Evolutionary conservation across 2,888 invertebrate species (phyloP).

Genomic region (Ectobius pallidus): DNA sequence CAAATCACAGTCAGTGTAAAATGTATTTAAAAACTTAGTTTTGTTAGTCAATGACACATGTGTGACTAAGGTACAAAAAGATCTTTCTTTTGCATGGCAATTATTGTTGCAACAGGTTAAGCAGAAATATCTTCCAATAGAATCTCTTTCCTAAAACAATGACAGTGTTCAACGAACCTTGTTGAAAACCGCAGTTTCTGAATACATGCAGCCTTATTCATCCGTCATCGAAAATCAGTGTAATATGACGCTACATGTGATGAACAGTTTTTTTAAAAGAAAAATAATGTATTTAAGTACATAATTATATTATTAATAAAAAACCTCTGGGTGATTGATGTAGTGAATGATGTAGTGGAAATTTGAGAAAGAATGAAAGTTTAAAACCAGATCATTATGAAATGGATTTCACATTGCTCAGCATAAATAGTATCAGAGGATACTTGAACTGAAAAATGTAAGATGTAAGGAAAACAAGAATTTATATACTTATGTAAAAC

Average conservation of each 20-base stretch:
- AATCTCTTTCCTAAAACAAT: constrained; percentile 3
- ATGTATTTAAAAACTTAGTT: too few species aligned
- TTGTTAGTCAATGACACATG: too few species aligned
- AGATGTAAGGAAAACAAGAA: not conserved
- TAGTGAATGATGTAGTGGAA: constrained; percentile 7
- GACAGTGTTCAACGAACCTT: not conserved
- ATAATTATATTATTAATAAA: constrained; percentile 26
- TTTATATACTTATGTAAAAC: not conserved
- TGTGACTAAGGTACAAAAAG: too few species aligned
- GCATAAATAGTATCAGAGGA: constrained; percentile 20
- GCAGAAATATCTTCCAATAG: not conserved
- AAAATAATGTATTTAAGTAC: constrained; percentile 27
- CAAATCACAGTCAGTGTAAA: not conserved
- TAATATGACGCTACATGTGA: constrained; percentile 15
- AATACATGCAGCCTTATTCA: constrained; percentile 18
- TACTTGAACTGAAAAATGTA: constrained; percentile 12
- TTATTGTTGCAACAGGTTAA: too few species aligned
- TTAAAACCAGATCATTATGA: not conserved
- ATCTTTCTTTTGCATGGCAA: too few species aligned
- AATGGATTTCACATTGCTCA: constrained; percentile 21
- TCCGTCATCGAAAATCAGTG: constrained; percentile 18
- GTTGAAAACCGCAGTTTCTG: constrained; percentile 18
- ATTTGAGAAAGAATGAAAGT: constrained; percentile 6
- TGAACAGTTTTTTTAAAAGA: constrained; percentile 22
- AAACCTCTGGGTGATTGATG: constrained; percentile 16